Percentiles rank a stretch among this genome's conserved stretches.
These are phyloP conservation scores for Oceanodroma leucorhoa DNA, from an alignment of 2,797 vertebrate genomes.

Conservation along the genomic window DNA sequence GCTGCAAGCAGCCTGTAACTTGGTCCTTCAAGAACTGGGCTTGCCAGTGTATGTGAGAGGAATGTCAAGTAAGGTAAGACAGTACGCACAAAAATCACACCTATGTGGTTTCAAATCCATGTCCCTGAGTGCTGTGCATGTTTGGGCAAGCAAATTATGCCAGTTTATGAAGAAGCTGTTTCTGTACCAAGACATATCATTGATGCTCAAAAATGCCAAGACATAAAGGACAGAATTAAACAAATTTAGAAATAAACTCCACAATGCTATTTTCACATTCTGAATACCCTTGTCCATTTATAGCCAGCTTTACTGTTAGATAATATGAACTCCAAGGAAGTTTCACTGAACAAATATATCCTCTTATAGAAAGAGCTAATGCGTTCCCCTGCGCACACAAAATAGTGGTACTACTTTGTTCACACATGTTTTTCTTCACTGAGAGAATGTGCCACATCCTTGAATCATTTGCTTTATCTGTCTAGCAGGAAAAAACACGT, in stretches of 20 bases:
- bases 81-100: not conserved
- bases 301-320: not conserved
- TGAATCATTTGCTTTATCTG: not conserved
- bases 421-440: not conserved
- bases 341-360: not conserved
- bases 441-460: not conserved
- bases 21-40: not conserved
- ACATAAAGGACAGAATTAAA: not conserved
- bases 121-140: not conserved
- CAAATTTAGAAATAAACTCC: not conserved
- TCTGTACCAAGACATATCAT: not conserved
- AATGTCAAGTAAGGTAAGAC: not conserved
- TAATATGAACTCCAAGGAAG: not conserved
- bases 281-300: not conserved
- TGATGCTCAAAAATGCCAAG: not conserved
- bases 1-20: not conserved
- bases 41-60: not conserved
- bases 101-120: not conserved
- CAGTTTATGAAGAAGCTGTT: not conserved
- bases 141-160: not conserved
- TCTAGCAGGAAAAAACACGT: not conserved
- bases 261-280: not conserved
- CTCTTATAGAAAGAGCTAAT: not conserved
- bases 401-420: not conserved
- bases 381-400: not conserved